These are phyloP conservation scores for Cephus spinipes DNA, from an alignment of 2,888 invertebrate genomes.

Conservation along the genomic window DNA sequence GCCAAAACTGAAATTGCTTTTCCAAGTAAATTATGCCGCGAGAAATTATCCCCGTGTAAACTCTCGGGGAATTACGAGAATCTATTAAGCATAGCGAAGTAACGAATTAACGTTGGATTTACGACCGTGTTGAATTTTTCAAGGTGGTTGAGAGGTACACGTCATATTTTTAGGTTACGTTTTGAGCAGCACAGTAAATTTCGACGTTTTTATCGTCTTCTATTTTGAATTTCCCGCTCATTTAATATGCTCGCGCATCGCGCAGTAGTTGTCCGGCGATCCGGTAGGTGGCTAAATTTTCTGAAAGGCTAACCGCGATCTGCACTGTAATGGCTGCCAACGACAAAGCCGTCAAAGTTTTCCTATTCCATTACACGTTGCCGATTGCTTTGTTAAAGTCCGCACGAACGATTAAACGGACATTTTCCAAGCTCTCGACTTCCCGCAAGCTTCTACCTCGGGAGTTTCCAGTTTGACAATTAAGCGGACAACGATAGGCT, in stretches of 20 bases:
- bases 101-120: background rate
- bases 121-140: background rate
- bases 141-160: background rate
- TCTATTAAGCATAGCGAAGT: background rate
- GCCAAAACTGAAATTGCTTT: background rate
- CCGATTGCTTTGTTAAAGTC: background rate
- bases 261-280: too few relatives aligned
- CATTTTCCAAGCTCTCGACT: background rate
- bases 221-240: background rate
- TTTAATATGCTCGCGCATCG: too few relatives aligned
- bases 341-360: background rate
- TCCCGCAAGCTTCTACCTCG: background rate
- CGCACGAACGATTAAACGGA: background rate
- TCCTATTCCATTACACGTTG: background rate
- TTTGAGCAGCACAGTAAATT: background rate
- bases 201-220: background rate
- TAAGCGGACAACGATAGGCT: background rate
- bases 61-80: background rate
- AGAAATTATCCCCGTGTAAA: background rate
- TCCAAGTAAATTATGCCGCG: background rate
- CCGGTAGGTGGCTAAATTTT: background rate
- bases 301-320: background rate
- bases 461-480: background rate
- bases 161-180: background rate
- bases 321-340: background rate